Conservation (phyloP, 2,888 invertebrate species). For the Galerucella pusilla region DNA sequence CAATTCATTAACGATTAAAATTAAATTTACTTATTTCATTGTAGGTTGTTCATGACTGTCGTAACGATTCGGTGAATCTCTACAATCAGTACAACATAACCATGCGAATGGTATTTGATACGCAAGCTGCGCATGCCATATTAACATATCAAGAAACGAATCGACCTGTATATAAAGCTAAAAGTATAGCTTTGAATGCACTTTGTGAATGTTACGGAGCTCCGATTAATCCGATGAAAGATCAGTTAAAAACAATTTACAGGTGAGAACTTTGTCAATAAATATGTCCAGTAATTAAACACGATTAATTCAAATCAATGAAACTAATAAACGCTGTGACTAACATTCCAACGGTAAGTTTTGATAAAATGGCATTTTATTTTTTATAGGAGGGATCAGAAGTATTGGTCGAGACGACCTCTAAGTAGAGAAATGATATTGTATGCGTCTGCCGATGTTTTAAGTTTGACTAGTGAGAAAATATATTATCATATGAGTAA, state of each 20-base stretch:
- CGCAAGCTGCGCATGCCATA: conserved; percentile 87
- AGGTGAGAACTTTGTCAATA: conserved; percentile 27
- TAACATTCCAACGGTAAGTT: too few relatives aligned
- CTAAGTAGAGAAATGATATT: conserved; percentile 91
- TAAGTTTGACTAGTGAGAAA: conserved; percentile 87
- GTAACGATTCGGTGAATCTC: conserved; percentile 90
- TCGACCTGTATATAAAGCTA: conserved; percentile 93
- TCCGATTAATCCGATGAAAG: conserved; percentile 90
- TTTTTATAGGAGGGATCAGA: conserved; percentile 75
- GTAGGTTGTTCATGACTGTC: conserved; percentile 89
- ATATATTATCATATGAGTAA: conserved; percentile 80
- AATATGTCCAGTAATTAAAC: neutral
- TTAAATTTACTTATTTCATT: conserved; percentile 49
- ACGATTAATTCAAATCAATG: too few relatives aligned
- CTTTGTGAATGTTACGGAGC: conserved; percentile 91
- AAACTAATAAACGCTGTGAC: too few relatives aligned
- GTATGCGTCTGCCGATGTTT: conserved; percentile 90
- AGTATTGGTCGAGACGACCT: conserved; percentile 89
- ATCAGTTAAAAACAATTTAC: conserved; percentile 88
- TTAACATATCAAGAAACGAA: conserved; percentile 89
- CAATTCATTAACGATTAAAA: neutral
- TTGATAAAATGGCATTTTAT: neutral
- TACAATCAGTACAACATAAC: conserved; percentile 87
- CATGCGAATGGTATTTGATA: conserved; percentile 89
- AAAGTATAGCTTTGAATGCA: conserved; percentile 91